A percentile compares a stretch with the other conserved stretches of the same genome.
These are phyloP conservation scores for Leistus spinibarbis DNA, from an alignment of 2,888 invertebrate species.

Conservation along the genomic window DNA sequence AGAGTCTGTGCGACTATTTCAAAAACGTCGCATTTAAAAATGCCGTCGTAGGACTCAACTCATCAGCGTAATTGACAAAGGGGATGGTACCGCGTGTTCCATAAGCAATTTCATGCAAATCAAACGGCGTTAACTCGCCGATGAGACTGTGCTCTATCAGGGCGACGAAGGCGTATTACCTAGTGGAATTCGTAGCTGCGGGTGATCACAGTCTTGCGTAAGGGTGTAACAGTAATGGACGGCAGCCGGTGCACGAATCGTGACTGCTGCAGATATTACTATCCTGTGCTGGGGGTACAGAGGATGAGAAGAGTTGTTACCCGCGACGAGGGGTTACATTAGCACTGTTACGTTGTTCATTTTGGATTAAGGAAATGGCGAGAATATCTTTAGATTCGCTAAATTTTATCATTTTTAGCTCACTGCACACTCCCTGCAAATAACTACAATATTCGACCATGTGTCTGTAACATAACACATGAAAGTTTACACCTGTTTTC, in stretches of 20 bases:
- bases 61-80: constrained; percentile 33
- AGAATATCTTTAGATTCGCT: neutral
- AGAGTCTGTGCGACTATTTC: too few relatives aligned
- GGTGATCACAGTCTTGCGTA: constrained; percentile 46
- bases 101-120: constrained; percentile 48
- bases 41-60: constrained; percentile 21
- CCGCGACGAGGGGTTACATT: constrained; percentile 20
- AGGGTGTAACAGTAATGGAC: constrained; percentile 41
- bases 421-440: too few relatives aligned
- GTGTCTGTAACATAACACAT: too few relatives aligned
- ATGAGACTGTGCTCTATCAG: constrained; percentile 44
- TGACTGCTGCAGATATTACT: constrained; percentile 54
- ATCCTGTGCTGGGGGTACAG: neutral
- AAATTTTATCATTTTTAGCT: neutral
- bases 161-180: constrained; percentile 40
- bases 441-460: too few relatives aligned
- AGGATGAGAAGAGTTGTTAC: neutral
- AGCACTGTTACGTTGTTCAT: constrained; percentile 24
- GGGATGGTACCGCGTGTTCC: constrained; percentile 44
- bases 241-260: constrained; percentile 55
- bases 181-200: constrained; percentile 44
- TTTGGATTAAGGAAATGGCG: constrained; percentile 38
- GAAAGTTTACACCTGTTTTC: too few relatives aligned
- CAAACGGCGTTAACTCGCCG: constrained; percentile 43
- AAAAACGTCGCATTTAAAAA: constrained; percentile 27